A percentile compares a stretch with the other conserved stretches of the same genome.
Conservation (phyloP, 2,113 vertebrate genomes). For the Jaculus jaculus region DNA sequence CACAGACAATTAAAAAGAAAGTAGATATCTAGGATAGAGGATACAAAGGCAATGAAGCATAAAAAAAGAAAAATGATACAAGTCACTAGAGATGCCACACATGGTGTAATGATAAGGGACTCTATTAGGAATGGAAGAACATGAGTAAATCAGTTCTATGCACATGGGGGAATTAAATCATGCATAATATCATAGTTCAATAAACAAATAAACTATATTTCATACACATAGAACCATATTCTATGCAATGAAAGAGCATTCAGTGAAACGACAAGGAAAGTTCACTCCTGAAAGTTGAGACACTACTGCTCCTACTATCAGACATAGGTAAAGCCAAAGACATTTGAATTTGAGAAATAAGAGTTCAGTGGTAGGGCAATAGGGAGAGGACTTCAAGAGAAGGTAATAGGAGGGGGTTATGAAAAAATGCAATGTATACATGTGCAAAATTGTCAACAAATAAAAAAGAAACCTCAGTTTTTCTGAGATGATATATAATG, state of each 20-base stretch:
- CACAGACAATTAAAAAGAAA: neutral
- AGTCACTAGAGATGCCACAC: neutral
- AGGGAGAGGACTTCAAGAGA: too few species aligned
- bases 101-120: neutral
- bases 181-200: neutral
- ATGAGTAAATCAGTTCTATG: neutral
- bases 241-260: neutral
- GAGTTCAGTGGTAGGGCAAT: too few species aligned
- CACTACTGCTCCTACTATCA: too few species aligned
- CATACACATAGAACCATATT: neutral
- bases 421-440: too few species aligned
- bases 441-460: too few species aligned
- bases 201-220: neutral
- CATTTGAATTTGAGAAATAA: neutral
- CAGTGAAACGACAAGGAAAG: neutral
- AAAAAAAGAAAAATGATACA: neutral
- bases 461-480: too few species aligned
- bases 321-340: neutral
- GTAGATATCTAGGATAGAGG: neutral
- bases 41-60: neutral
- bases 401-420: too few species aligned
- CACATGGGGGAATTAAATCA: neutral
- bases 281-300: neutral
- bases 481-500: too few species aligned
- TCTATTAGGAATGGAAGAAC: neutral